Percentiles rank a stretch among this genome's conserved stretches.
phyloP scores from a whole-genome alignment of 1,140 invertebrate genomes.

The Aphelinus certus region DNA sequence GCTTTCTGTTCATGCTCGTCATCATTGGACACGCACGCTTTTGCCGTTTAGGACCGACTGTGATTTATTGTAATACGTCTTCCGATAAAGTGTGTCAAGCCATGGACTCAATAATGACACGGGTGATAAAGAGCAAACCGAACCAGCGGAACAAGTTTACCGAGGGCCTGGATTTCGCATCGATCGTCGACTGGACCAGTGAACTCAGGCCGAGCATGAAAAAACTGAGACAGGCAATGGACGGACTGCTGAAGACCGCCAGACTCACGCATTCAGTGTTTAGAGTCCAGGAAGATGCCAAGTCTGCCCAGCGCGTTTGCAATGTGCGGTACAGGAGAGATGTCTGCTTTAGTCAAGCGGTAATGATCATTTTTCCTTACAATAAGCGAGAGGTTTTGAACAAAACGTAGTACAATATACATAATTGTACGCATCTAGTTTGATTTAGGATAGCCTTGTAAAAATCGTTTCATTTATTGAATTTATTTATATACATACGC shows the following conservation, averaged over 20 bases:
- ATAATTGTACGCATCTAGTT: too few species aligned
- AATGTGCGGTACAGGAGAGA: slow-evolving; percentile 80
- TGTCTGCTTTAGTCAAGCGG: slow-evolving; percentile 92
- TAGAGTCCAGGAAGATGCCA: slow-evolving; percentile 79
- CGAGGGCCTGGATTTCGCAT: slow-evolving; percentile 75
- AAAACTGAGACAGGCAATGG: slow-evolving; percentile 83
- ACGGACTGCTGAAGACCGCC: slow-evolving; percentile 82
- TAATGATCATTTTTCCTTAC: slow-evolving; percentile 63
- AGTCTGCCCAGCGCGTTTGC: slow-evolving; percentile 72
- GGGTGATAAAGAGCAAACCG: slow-evolving; percentile 62
- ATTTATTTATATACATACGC: too few species aligned
- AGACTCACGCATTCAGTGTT: slow-evolving; percentile 89
- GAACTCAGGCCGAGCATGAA: slow-evolving; percentile 83
- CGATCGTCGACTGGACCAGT: slow-evolving; percentile 77
- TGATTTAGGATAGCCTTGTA: too few species aligned
- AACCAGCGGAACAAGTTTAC: slow-evolving; percentile 76
- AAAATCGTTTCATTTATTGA: too few species aligned
- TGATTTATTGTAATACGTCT: slow-evolving; percentile 51
- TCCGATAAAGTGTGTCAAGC: slow-evolving; percentile 62
- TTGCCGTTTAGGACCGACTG: slow-evolving; percentile 43
- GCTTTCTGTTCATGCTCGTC: not conserved
- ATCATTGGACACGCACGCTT: slow-evolving; percentile 22
- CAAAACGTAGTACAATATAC: too few species aligned
- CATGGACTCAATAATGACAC: slow-evolving; percentile 60
- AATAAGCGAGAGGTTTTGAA: too few species aligned